Evolutionary conservation across 2,797 vertebrate genomes (phyloP).

Genomic region (Hafferia zeledoni): DNA sequence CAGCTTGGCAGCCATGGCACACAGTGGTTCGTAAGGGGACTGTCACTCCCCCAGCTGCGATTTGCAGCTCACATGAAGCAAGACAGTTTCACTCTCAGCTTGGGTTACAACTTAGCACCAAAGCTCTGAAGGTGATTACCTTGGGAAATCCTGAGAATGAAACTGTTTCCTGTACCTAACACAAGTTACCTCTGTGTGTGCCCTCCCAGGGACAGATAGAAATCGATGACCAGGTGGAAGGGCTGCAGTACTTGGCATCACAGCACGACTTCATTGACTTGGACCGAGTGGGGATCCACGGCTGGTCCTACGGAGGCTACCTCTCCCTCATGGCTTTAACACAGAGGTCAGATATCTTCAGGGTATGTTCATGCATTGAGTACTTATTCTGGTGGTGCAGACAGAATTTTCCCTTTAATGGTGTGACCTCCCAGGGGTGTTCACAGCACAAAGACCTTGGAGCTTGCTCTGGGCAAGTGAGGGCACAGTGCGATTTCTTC

Average conservation of each 20-base stretch:
- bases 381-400: constrained; percentile 1
- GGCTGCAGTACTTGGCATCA: constrained; percentile 80
- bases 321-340: constrained; percentile 83
- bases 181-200: neutral
- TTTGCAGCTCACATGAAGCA: neutral
- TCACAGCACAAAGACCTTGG: neutral
- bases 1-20: neutral
- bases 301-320: constrained; percentile 85
- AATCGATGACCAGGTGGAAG: constrained; percentile 84
- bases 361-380: constrained; percentile 71
- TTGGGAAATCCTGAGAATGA: neutral
- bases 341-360: constrained; percentile 84
- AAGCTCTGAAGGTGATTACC: neutral
- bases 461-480: neutral
- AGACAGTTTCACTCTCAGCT: neutral
- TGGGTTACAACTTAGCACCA: neutral
- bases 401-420: neutral
- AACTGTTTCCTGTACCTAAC: neutral
- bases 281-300: constrained; percentile 82
- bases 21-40: neutral
- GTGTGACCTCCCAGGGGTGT: neutral
- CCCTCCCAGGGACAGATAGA: constrained; percentile 81
- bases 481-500: neutral
- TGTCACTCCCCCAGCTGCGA: neutral
- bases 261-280: constrained; percentile 83